These are phyloP conservation scores for Dione juno DNA, from an alignment of 2,888 invertebrate genomes.

Conservation along the genomic window DNA sequence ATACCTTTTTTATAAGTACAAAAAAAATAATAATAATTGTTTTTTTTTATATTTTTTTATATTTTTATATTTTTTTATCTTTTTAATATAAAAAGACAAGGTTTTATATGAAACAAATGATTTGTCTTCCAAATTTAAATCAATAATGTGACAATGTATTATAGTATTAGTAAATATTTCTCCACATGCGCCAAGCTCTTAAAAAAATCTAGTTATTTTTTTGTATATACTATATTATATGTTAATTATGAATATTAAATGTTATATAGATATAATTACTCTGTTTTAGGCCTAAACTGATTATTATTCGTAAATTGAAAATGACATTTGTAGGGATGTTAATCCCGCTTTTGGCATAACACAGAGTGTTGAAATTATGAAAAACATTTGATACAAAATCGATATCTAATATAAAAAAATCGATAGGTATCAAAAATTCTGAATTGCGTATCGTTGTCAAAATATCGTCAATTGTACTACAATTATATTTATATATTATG, in stretches of 20 bases:
- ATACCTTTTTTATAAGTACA: too few relatives aligned
- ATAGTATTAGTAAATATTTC: not conserved
- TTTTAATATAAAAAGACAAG: too few relatives aligned
- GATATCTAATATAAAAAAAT: constrained; percentile 2
- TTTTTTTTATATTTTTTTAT: too few relatives aligned
- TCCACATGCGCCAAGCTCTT: not conserved
- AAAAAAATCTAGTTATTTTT: too few relatives aligned
- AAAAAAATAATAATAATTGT: too few relatives aligned
- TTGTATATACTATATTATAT: not conserved
- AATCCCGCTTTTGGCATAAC: not conserved
- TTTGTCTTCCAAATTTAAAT: too few relatives aligned
- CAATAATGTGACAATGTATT: not conserved
- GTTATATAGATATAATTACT: not conserved
- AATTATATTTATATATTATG: not conserved
- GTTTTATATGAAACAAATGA: too few relatives aligned
- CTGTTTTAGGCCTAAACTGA: not conserved
- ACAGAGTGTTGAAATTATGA: not conserved
- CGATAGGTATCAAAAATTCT: not conserved
- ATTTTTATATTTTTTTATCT: too few relatives aligned
- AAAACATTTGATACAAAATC: not conserved
- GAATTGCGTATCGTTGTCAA: not conserved
- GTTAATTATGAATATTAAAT: not conserved
- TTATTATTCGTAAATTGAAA: not conserved
- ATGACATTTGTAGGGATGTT: not conserved
- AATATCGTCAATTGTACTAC: constrained; percentile 22